Evolutionary conservation across 1,140 invertebrate genomes (phyloP), one percentile per base, ranked within the genome.

Genomic region (Dreissena polymorpha): DNA sequence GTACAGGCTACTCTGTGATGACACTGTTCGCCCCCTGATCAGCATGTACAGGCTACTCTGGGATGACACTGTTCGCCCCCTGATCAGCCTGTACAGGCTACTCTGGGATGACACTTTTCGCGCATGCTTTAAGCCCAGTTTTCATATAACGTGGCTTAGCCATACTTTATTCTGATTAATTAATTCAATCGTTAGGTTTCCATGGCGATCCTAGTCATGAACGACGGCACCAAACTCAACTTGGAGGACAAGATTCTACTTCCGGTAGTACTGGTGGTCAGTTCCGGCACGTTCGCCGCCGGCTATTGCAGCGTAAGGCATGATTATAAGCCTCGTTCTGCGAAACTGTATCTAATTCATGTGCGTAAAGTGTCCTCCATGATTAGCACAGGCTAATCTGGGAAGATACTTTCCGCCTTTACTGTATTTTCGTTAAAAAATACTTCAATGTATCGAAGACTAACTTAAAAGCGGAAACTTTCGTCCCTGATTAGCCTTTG

Each of bases 231-330:
- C 0, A 68, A 85, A 0, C 51, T 87, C 2, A 64, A 83, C 53
- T 60, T 50, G 0, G 67, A 86, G 27, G 89, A 91, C 55, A 85
- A 86, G 18, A 65, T 89, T 14, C 73, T 89, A 12, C 76, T 91
- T 18, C 57, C 86, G 8, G 70, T 91, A 5, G 87, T 88, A 5
- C 55, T 83, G 10, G 55, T 86, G 0, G 16, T 90, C 25, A 87
- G 84, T 8, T 21, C 91, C 16, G 78, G 65, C 29, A 88, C 86
- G 75, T 87, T 89, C 60, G n/a, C 89, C 13, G 57, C 89, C 23
- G 90, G 89, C 67, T 89, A 87, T 67, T 63, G 86, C 2, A 63
- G 86, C 68, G 90, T 91, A 85, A 88, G 90, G 86, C 8, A 8
- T 67, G 8, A 23, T 67, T 18, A 21, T 65, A 5, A 27, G 10